Conservation (phyloP, 2,113 vertebrate species). For the Helogale parvula region DNA sequence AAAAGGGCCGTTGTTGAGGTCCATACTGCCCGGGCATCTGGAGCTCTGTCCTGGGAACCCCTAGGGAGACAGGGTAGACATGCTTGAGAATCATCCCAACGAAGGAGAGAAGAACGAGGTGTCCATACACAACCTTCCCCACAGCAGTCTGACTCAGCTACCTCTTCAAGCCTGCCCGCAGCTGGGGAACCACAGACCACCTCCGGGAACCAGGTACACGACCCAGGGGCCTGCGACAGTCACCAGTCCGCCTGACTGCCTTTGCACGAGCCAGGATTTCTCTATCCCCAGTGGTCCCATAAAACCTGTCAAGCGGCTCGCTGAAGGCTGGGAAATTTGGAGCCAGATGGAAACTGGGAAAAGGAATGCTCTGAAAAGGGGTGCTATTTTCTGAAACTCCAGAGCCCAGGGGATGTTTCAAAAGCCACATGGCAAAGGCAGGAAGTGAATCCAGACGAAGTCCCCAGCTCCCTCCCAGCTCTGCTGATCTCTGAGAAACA, state of each 20-base stretch:
- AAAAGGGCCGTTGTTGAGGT: not conserved
- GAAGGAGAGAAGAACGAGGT: fast-evolving
- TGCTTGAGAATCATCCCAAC: not conserved
- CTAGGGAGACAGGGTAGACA: not conserved
- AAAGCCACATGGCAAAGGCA: not conserved
- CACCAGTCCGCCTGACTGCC: not conserved
- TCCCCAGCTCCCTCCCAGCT: not conserved
- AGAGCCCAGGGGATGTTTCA: not conserved
- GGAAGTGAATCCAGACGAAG: not conserved
- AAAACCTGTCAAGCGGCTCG: not conserved
- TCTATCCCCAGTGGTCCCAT: not conserved
- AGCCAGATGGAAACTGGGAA: not conserved
- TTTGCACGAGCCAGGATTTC: not conserved
- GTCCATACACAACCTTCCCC: too few species aligned
- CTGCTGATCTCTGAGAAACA: not conserved
- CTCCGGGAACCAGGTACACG: not conserved
- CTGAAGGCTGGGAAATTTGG: not conserved
- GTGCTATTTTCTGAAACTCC: not conserved
- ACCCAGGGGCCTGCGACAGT: not conserved
- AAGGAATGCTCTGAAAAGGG: not conserved
- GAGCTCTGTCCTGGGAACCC: too few species aligned
- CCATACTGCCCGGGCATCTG: not conserved
- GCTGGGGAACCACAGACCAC: not conserved
- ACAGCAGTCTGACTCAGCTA: not conserved
- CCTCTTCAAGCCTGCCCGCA: not conserved